Conservation (phyloP, 2,888 invertebrate species). For the Eustalomyia histrio region DNA sequence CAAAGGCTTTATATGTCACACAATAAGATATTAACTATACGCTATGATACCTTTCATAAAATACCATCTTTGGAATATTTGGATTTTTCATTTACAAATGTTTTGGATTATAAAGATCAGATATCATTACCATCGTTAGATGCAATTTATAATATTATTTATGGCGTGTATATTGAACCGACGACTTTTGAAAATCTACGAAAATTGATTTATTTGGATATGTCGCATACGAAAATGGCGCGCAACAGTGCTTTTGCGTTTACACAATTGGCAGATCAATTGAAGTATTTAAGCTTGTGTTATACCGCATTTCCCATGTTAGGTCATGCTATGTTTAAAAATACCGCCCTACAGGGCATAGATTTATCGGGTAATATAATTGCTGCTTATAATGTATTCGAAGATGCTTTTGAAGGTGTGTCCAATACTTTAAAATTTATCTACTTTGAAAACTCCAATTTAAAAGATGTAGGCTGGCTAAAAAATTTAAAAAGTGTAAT, state of each 20-base stretch:
- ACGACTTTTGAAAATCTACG: slow-evolving; percentile 74
- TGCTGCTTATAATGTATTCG: slow-evolving; percentile 73
- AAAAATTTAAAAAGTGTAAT: slow-evolving; percentile 78
- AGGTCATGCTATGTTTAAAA: slow-evolving; percentile 77
- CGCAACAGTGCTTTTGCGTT: slow-evolving; percentile 75
- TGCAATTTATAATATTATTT: slow-evolving; percentile 69
- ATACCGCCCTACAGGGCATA: slow-evolving; percentile 79
- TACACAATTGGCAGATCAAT: slow-evolving; percentile 71
- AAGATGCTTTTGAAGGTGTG: slow-evolving; percentile 78
- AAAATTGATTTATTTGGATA: slow-evolving; percentile 77
- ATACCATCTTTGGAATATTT: slow-evolving; percentile 80
- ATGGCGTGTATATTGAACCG: slow-evolving; percentile 75
- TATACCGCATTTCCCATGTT: slow-evolving; percentile 79
- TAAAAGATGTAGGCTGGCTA: slow-evolving; percentile 79
- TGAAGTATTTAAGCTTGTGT: slow-evolving; percentile 80
- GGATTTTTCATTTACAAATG: slow-evolving; percentile 81
- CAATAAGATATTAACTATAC: slow-evolving; percentile 80
- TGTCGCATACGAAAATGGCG: slow-evolving; percentile 78
- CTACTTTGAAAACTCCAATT: slow-evolving; percentile 79
- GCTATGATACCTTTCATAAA: slow-evolving; percentile 78
- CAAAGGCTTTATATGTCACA: slow-evolving; percentile 81
- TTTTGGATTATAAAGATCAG: slow-evolving; percentile 67
- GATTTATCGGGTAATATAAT: slow-evolving; percentile 82
- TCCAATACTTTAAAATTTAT: slow-evolving; percentile 79
- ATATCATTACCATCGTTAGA: slow-evolving; percentile 68